Percentiles rank a stretch among this genome's conserved stretches.
Conservation (phyloP, 2,797 vertebrate genomes). For the Neosalanx taihuensis region DNA sequence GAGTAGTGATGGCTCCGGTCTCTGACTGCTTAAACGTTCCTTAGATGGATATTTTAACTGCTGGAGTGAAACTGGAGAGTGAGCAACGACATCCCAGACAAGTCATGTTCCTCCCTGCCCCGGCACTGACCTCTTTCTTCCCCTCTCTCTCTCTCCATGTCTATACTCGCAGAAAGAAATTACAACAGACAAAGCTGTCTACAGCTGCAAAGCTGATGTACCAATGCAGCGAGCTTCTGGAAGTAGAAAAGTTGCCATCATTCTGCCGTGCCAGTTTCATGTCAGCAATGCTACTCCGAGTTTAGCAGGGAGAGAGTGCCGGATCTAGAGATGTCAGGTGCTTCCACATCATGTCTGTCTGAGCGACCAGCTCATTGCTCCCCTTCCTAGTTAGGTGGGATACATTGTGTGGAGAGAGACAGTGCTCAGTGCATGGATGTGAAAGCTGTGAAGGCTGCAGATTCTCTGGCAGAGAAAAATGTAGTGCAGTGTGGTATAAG, state of each 20-base stretch:
- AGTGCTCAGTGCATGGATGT: not conserved
- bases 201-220: conserved; percentile 7
- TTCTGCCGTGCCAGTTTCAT: conserved; percentile 12
- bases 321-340: conserved; percentile 6
- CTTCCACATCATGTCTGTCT: not conserved
- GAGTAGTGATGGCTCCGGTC: not conserved
- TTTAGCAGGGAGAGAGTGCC: not conserved
- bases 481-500: not conserved
- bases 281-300: conserved; percentile 3
- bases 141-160: not conserved
- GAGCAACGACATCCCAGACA: not conserved
- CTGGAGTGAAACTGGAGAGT: not conserved
- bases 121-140: not conserved
- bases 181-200: conserved; percentile 4
- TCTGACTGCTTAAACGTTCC: not conserved
- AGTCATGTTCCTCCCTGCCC: not conserved
- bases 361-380: not conserved
- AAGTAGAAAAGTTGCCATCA: not conserved
- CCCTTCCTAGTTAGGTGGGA: conserved; percentile 1
- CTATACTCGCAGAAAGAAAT: not conserved
- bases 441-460: not conserved
- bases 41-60: not conserved
- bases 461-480: not conserved
- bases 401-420: not conserved
- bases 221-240: not conserved